Conservation (phyloP, 2,888 invertebrate genomes). For the Thymelicus acteon region DNA sequence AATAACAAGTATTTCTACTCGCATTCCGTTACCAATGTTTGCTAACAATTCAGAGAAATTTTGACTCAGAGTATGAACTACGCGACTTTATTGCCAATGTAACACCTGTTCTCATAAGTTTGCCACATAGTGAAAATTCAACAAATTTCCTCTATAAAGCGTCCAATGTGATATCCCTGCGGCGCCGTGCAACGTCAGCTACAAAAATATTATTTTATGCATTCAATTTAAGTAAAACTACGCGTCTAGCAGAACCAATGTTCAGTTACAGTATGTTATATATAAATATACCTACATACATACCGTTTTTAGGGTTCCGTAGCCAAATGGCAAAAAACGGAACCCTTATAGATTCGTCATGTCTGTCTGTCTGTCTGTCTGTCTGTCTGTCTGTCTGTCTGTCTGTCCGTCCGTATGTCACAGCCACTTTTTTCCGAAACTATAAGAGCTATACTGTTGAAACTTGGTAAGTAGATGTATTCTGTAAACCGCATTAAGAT, state of each 20-base stretch:
- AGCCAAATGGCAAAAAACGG: too few species aligned
- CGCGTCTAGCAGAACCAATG: background rate
- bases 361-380: too few species aligned
- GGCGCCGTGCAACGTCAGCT: background rate
- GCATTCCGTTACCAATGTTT: background rate
- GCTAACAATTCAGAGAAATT: slow-evolving; percentile 2
- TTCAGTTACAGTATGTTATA: too few species aligned
- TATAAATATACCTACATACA: too few species aligned
- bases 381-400: too few species aligned
- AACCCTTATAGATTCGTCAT: too few species aligned
- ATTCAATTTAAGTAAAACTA: background rate
- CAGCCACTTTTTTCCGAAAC: too few species aligned
- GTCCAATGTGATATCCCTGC: background rate
- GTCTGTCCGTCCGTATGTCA: too few species aligned
- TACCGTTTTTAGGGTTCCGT: too few species aligned
- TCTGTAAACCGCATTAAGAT: too few species aligned
- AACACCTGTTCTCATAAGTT: slow-evolving; percentile 9
- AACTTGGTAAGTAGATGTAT: too few species aligned
- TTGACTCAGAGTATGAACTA: background rate
- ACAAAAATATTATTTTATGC: background rate
- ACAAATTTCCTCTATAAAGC: slow-evolving; percentile 10
- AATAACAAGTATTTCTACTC: background rate
- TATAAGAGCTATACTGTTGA: too few species aligned
- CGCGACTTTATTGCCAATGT: slow-evolving; percentile 12
- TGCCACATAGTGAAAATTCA: slow-evolving; percentile 1